These are phyloP conservation scores for Rhorus exstirpatorius DNA, from an alignment of 2,888 invertebrate genomes.

Conservation along the genomic window DNA sequence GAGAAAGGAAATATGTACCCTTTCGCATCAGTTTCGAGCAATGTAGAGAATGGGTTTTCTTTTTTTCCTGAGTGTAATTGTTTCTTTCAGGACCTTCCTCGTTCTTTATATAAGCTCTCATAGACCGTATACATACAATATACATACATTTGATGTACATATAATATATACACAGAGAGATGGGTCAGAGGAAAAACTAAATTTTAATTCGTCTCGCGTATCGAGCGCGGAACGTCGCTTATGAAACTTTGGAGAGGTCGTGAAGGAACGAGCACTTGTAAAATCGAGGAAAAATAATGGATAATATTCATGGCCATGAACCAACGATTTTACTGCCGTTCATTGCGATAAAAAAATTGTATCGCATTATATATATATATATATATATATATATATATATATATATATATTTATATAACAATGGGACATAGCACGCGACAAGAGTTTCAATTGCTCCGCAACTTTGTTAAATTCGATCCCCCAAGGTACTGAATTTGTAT, in stretches of 20 bases:
- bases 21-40: slow-evolving; percentile 70
- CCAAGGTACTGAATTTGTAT: neutral
- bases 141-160: slow-evolving; percentile 1
- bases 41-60: slow-evolving; percentile 69
- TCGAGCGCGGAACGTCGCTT: slow-evolving; percentile 15
- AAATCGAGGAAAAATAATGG: slow-evolving; percentile 38
- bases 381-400: slow-evolving; percentile 20
- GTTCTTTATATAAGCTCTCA: slow-evolving; percentile 57
- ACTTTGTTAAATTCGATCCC: slow-evolving; percentile 48
- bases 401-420: neutral
- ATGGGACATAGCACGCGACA: slow-evolving; percentile 42
- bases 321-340: slow-evolving; percentile 29
- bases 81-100: slow-evolving; percentile 70
- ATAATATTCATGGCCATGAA: slow-evolving; percentile 29
- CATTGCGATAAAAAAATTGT: slow-evolving; percentile 1
- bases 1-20: slow-evolving; percentile 82
- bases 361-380: slow-evolving; percentile 6
- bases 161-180: slow-evolving; percentile 15
- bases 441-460: slow-evolving; percentile 59
- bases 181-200: slow-evolving; percentile 29
- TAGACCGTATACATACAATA: slow-evolving; percentile 28
- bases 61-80: slow-evolving; percentile 78
- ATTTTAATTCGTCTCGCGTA: slow-evolving; percentile 55
- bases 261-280: slow-evolving; percentile 1
- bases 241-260: slow-evolving; percentile 59